These are phyloP conservation scores for Pterois miles DNA, from an alignment of 2,797 vertebrate species.

Conservation along the genomic window DNA sequence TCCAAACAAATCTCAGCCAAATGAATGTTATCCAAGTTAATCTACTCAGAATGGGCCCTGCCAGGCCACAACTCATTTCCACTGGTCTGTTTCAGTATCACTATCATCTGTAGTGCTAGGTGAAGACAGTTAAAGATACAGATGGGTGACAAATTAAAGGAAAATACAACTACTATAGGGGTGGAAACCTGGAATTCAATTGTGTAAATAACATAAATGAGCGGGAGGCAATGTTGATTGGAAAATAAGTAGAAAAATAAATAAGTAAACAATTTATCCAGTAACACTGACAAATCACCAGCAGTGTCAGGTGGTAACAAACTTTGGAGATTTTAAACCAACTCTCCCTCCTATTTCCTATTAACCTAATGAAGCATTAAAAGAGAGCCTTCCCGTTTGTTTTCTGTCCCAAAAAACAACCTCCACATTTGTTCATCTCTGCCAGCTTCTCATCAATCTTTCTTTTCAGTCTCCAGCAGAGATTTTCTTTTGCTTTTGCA, in stretches of 20 bases:
- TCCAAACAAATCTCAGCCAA: conserved; percentile 59
- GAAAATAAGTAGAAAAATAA: not conserved
- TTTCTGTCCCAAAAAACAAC: not conserved
- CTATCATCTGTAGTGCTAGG: not conserved
- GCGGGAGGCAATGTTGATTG: not conserved
- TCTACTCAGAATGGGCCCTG: conserved; percentile 49
- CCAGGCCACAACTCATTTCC: conserved; percentile 34
- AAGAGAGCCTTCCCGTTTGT: too few relatives aligned
- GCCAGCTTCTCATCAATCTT: not conserved
- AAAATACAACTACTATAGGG: not conserved
- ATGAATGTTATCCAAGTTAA: conserved; percentile 61
- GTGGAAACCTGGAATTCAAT: not conserved
- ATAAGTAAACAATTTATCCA: not conserved
- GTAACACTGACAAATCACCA: not conserved
- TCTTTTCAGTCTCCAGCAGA: not conserved
- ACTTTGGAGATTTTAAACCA: too few relatives aligned
- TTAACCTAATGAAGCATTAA: too few relatives aligned
- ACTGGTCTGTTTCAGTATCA: conserved; percentile 25
- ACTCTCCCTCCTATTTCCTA: too few relatives aligned
- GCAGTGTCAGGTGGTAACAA: not conserved
- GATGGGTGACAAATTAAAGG: conserved; percentile 9
- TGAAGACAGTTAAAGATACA: conserved; percentile 18
- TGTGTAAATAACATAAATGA: not conserved
- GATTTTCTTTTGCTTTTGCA: not conserved
- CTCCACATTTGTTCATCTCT: not conserved